phyloP scores from a whole-genome alignment of 2,888 invertebrate species.

The Drosophila leonis region DNA sequence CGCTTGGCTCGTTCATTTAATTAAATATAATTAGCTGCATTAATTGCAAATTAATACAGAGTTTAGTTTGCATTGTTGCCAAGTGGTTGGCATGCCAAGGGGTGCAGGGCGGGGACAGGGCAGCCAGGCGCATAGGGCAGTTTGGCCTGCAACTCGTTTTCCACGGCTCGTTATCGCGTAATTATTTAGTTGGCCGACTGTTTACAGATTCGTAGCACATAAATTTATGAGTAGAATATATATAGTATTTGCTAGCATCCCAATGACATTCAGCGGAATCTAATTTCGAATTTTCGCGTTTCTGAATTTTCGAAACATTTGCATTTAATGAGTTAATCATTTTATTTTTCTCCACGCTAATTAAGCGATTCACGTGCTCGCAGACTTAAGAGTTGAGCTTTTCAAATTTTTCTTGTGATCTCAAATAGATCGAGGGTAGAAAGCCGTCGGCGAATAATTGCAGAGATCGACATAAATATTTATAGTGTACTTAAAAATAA shows the following conservation, averaged over 20 bases:
- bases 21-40: constrained; percentile 82
- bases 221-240: constrained; percentile 32
- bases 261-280: constrained; percentile 43
- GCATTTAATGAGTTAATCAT: constrained; percentile 61
- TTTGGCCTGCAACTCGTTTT: constrained; percentile 62
- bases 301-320: constrained; percentile 29
- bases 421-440: constrained; percentile 17
- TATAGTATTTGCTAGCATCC: constrained; percentile 6
- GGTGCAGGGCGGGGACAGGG: too few relatives aligned
- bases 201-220: constrained; percentile 39
- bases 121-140: constrained; percentile 1
- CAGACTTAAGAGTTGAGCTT: background rate
- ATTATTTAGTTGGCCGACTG: constrained; percentile 58
- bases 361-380: constrained; percentile 12
- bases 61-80: constrained; percentile 72
- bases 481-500: background rate
- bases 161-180: constrained; percentile 73
- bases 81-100: constrained; percentile 19
- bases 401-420: background rate
- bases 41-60: constrained; percentile 82
- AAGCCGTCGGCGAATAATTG: constrained; percentile 36
- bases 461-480: background rate
- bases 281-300: constrained; percentile 17
- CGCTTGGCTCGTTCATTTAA: constrained; percentile 77
- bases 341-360: constrained; percentile 18